Evolutionary conservation across 1,140 invertebrate species (phyloP), one percentile per base, ranked within the genome.

Genomic region (Drosophila dunni): DNA sequence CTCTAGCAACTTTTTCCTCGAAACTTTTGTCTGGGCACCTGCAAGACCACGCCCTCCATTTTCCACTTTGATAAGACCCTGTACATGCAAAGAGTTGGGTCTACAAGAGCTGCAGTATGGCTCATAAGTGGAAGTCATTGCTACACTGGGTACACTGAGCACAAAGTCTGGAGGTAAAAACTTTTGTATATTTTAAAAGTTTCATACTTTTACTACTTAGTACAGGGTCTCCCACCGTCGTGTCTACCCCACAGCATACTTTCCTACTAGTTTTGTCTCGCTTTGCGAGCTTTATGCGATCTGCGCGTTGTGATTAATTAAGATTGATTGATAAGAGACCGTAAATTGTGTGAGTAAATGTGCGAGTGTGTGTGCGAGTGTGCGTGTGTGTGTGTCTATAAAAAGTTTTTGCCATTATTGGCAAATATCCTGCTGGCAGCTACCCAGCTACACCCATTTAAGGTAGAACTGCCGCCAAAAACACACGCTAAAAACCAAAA

Each of bases 271-370:
- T 74, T 75, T 42, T 50, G 50, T 68, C 45, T 67, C 33, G 33
- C 44, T 56, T 69, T 45, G 36, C 45, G 38, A 48, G 56, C 51
- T 77, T 84, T 89, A 85, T 88, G 83, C 72, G 88, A 90, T 90
- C 83, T 90, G 79, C 68, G 80, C 82, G 65, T 65, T 81, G 75
- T 90, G 88, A 90, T 90, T 90, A 90, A 90, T 90, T 91, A 90
- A 90, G 89, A 90, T 90, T 90, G 88, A 90, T 90, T 90, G 88
- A 90, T 90, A 90, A 90, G 79, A 50, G 69, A 46, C 65, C 71
- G 69, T 68, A 75, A 75, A 81, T 62, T 73, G 53, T 58, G 54
- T 44, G 24, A 34, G 57, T 46, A 44, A 62, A 54, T 61, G 73
- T 61, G 75, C 67, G 68, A 67, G 73, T 81, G 68, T 80, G 78